Base-by-base conservation (phyloP, 1,140 invertebrate genomes). In the Drosophila pallidifrons region DNA sequence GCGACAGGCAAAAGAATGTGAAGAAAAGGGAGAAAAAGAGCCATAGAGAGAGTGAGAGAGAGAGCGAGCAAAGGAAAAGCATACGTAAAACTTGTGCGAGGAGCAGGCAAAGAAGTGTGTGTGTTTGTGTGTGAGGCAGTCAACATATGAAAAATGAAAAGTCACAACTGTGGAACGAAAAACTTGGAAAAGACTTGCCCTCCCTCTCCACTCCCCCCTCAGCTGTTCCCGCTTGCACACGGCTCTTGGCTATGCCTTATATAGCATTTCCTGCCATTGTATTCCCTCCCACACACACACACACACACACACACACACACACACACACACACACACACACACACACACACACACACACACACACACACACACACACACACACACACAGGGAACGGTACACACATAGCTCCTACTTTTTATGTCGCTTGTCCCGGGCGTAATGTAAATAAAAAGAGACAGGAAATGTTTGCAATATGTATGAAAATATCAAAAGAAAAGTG, bases 111-210 rank as follows among this genome's bases (percentile, higher is more conserved):
- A 16, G 15, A 28, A 47, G 28, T 61, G 35, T 38, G 46, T 49
- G 51, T 38, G 16, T 72, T 35, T 73, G 57, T 55, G 45, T 71
- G 76, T 63, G 47, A 13, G 75, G 77, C 81, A 80, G 81, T 81
- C 75, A 89, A 73, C 79, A 90, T 86, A 89, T 90, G 86, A 89
- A 89, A 89, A 85, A 89, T 90, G 86, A 89, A 89, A 88, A 88
- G 85, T 89, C 83, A 88, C 83, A 87, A 72, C 76, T 71, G 70
- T 58, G 60, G 58, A 68, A 74, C 61, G 20, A 28, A 68, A 49
- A 71, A 72, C 47, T 55, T 57, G 60, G 41, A 43, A 47, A 38
- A 32, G 10, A 35, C 58, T 46, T 38, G 35, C 49, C 64, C 51
- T 41, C 60, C 73, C 51, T 41, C 60, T 61, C 79, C 57, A 52